Conservation (phyloP, 1,140 invertebrate species). For the Calycopis cecrops region DNA sequence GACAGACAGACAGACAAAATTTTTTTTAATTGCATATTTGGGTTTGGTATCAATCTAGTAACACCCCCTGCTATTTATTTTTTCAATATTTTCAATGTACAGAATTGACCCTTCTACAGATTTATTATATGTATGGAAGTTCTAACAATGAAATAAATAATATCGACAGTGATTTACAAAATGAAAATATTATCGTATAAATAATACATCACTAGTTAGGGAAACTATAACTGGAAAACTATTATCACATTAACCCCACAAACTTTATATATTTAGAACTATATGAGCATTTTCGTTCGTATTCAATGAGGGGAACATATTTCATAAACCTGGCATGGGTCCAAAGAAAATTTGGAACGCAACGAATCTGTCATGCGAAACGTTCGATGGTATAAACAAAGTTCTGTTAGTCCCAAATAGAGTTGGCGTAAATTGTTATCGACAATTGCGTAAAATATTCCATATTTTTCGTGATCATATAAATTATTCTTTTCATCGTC, state of each 20-base stretch:
- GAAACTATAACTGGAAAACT: background rate
- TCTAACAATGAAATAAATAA: no score
- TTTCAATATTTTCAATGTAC: no score
- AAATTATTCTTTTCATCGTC: slow-evolving; percentile 5
- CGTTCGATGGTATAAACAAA: slow-evolving; percentile 34
- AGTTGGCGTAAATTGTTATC: slow-evolving; percentile 9
- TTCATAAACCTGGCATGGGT: slow-evolving; percentile 31
- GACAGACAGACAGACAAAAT: no score
- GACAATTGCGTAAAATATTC: slow-evolving; percentile 3
- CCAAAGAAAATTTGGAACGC: slow-evolving; percentile 30
- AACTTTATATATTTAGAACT: slow-evolving; percentile 16
- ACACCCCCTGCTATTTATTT: no score
- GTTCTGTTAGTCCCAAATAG: slow-evolving; percentile 15
- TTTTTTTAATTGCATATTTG: no score
- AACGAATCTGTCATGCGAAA: slow-evolving; percentile 38
- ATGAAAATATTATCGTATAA: no score
- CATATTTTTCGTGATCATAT: slow-evolving; percentile 9
- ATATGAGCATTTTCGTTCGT: slow-evolving; percentile 24
- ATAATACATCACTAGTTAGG: no score
- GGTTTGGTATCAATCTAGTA: no score
- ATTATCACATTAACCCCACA: slow-evolving; percentile 5
- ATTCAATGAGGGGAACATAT: slow-evolving; percentile 30
- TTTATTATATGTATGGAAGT: no score
- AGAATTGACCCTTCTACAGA: no score
- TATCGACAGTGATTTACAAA: no score